phyloP scores from a whole-genome alignment of 2,113 vertebrate species.

The Tringa solitaria region DNA sequence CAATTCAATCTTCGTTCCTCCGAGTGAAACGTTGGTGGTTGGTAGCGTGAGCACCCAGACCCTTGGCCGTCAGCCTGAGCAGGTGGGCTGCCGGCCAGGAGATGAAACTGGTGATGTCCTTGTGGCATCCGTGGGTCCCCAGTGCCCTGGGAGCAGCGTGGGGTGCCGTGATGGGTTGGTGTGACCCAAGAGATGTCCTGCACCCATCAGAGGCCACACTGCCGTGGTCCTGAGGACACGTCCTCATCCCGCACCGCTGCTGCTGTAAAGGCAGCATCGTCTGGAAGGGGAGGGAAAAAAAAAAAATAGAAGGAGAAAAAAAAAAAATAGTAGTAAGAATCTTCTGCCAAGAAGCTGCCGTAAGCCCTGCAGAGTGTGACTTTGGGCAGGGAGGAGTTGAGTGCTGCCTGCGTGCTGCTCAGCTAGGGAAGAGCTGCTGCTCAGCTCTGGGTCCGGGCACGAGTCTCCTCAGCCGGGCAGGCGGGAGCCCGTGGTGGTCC shows the following conservation, averaged over 20 bases:
- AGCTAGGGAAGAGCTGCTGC: not conserved
- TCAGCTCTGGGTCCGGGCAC: not conserved
- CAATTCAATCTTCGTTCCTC: not conserved
- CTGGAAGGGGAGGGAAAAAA: not conserved
- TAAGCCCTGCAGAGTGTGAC: conserved; percentile 33
- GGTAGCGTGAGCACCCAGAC: not conserved
- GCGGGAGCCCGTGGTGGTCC: not conserved
- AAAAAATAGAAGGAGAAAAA: not conserved
- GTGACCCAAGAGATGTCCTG: not conserved
- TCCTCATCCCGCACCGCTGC: not conserved
- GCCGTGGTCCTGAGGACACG: fast-evolving
- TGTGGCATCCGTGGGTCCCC: not conserved
- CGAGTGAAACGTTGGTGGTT: not conserved
- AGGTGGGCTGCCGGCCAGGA: not conserved
- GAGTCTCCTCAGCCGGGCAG: not conserved
- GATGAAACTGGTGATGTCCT: not conserved
- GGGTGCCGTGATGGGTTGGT: not conserved
- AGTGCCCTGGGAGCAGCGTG: not conserved
- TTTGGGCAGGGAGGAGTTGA: conserved; percentile 25
- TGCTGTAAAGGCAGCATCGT: conserved; percentile 19
- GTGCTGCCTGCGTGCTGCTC: not conserved
- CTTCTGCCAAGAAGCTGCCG: conserved; percentile 47
- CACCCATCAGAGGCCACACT: fast-evolving
- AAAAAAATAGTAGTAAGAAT: not conserved
- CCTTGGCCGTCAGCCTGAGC: fast-evolving